Conservation (phyloP, 2,888 invertebrate species). For the Mythimna vitellina region DNA sequence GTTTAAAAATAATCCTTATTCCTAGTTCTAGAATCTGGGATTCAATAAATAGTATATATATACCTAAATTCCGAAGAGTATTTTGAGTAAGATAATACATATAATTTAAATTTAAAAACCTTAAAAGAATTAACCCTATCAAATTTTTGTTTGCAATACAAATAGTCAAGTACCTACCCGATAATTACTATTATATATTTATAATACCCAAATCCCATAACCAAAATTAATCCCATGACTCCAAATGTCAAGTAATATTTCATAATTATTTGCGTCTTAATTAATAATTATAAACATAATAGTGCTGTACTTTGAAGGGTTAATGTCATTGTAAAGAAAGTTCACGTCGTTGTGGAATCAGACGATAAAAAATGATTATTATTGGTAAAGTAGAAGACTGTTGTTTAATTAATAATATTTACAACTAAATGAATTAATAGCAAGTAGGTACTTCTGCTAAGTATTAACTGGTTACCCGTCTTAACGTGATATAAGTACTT, state of each 20-base stretch:
- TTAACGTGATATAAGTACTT: conserved; percentile 38
- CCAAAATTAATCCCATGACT: conserved; percentile 26
- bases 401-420: conserved; percentile 25
- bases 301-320: conserved; percentile 21
- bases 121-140: too few species aligned
- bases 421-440: conserved; percentile 29
- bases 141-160: background rate
- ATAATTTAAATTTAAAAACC: background rate
- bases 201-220: too few species aligned
- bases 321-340: conserved; percentile 25
- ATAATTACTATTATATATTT: conserved; percentile 8
- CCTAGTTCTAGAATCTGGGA: background rate
- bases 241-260: conserved; percentile 41
- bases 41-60: background rate
- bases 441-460: conserved; percentile 22
- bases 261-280: conserved; percentile 20
- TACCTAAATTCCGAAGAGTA: too few species aligned
- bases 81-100: background rate
- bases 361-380: conserved; percentile 25
- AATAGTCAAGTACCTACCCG: background rate
- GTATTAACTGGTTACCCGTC: conserved; percentile 33
- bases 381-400: background rate
- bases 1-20: background rate
- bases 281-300: conserved; percentile 20
- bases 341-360: conserved; percentile 20